phyloP scores from a whole-genome alignment of 2,113 vertebrate species.

The Anoplopoma fimbria region DNA sequence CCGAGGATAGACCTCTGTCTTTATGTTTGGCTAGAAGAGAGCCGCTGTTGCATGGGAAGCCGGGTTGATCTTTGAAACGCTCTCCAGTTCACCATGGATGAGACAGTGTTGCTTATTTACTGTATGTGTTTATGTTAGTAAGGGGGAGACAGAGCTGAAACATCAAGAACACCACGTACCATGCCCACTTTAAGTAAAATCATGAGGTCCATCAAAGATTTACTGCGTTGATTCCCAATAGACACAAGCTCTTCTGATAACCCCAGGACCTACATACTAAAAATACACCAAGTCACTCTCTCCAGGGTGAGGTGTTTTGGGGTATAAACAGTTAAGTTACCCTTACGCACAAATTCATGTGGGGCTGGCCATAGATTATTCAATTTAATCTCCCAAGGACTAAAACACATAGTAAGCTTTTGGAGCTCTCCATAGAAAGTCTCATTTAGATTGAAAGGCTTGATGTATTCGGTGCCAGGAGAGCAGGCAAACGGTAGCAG shows the following conservation, averaged over 20 bases:
- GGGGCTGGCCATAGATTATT: slow-evolving; percentile 21
- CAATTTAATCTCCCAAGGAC: slow-evolving; percentile 36
- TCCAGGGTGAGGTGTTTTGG: slow-evolving; percentile 41
- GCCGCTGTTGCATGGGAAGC: neutral
- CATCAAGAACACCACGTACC: slow-evolving; percentile 25
- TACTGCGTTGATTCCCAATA: slow-evolving; percentile 40
- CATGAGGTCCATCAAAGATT: slow-evolving; percentile 37
- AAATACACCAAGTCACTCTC: slow-evolving; percentile 54
- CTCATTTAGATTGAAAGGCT: slow-evolving; percentile 34
- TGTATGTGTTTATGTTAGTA: slow-evolving; percentile 15
- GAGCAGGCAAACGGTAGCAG: slow-evolving; percentile 13
- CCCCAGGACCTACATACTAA: slow-evolving; percentile 40
- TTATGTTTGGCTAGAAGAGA: neutral
- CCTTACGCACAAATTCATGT: slow-evolving; percentile 37
- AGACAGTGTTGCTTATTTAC: neutral
- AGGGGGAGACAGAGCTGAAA: neutral
- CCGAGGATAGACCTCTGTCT: neutral
- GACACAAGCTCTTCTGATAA: slow-evolving; percentile 49
- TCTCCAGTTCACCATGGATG: neutral
- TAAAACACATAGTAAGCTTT: slow-evolving; percentile 29
- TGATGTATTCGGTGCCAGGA: slow-evolving; percentile 22
- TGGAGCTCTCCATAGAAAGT: slow-evolving; percentile 31
- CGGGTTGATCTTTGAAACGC: neutral
- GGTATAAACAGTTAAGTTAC: slow-evolving; percentile 34
- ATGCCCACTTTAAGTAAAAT: slow-evolving; percentile 45